Evolutionary conservation across 2,113 vertebrate species (phyloP).

Genomic region (Stegostoma tigrinum): DNA sequence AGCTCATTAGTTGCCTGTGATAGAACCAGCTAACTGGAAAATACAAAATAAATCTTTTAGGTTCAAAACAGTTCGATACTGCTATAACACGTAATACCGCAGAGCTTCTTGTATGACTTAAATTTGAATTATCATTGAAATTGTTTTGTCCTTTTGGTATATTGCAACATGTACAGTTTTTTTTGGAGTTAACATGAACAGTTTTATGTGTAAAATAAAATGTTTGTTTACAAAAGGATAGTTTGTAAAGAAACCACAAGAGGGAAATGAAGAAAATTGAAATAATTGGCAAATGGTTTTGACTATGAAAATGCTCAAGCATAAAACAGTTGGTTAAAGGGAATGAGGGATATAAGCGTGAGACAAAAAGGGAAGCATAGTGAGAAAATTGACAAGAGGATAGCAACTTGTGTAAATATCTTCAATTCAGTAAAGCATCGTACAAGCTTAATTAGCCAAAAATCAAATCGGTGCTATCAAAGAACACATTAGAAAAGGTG

Average conservation of each 20-base stretch:
- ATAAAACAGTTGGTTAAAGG: background rate
- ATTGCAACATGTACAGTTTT: background rate
- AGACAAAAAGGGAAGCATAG: background rate
- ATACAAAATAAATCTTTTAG: too few species aligned
- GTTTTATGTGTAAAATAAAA: background rate
- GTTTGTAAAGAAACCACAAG: background rate
- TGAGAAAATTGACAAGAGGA: background rate
- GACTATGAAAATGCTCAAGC: background rate
- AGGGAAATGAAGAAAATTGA: background rate
- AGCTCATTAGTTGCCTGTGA: too few species aligned
- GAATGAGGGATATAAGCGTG: background rate
- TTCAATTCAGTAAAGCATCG: background rate
- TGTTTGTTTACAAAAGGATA: background rate
- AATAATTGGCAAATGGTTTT: background rate
- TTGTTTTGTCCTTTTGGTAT: background rate
- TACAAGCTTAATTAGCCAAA: background rate
- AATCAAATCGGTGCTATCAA: background rate
- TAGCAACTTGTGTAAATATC: background rate
- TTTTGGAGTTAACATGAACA: background rate
- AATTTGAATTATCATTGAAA: background rate
- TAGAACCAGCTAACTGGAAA: too few species aligned
- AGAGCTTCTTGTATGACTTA: background rate
- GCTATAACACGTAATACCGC: background rate
- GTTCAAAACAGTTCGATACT: too few species aligned
- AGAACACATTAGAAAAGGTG: background rate